These are phyloP conservation scores for Fragum whitleyi DNA, from an alignment of 2,888 invertebrate species.

Conservation along the genomic window DNA sequence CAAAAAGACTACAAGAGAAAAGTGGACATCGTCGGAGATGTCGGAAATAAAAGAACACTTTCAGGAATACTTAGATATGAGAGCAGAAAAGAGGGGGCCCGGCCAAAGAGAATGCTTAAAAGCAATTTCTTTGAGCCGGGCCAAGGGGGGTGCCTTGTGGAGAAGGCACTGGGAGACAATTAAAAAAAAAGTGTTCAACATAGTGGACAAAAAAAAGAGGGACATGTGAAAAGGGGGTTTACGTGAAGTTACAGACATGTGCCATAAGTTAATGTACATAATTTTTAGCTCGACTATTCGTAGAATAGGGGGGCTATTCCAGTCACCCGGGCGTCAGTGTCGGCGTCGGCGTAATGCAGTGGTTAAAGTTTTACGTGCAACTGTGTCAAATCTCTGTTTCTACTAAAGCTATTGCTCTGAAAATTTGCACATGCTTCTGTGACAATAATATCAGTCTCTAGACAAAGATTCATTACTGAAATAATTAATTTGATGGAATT, in stretches of 20 bases:
- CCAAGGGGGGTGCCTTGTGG: neutral
- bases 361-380: no score
- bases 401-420: no score
- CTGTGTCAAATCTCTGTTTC: no score
- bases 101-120: conserved; percentile 17
- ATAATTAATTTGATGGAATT: no score
- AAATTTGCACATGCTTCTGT: no score
- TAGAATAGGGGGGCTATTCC: no score
- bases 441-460: no score
- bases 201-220: conserved; percentile 13
- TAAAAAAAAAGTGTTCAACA: conserved; percentile 30
- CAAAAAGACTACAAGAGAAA: neutral
- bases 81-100: conserved; percentile 15
- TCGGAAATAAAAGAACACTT: conserved; percentile 24
- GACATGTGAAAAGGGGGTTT: neutral
- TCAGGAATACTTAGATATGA: neutral
- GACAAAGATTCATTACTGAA: no score
- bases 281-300: no score
- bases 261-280: neutral
- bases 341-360: no score
- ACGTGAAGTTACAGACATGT: neutral
- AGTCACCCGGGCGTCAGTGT: no score
- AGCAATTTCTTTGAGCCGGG: conserved; percentile 2
- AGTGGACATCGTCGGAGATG: conserved; percentile 24
- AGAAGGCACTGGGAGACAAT: conserved; percentile 29